phyloP scores from a whole-genome alignment of 1,140 invertebrate species.

The Agraylea sexmaculata region DNA sequence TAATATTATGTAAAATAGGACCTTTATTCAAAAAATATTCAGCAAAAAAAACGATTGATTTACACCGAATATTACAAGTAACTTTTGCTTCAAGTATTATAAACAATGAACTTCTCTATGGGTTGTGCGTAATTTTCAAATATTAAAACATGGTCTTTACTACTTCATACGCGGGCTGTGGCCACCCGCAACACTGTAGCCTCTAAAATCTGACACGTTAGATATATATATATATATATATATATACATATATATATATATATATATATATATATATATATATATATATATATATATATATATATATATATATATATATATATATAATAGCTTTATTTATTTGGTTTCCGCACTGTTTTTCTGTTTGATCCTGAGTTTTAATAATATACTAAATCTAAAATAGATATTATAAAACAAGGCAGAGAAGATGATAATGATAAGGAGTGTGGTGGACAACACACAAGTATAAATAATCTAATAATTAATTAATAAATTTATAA shows the following conservation, averaged over 20 bases:
- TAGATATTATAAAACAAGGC: no score
- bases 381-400: no score
- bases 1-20: no score
- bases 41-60: no score
- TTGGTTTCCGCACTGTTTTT: no score
- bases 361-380: no score
- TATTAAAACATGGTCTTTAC: background rate
- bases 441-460: no score
- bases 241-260: background rate
- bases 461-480: no score
- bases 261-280: constrained; percentile 1
- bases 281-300: constrained; percentile 2
- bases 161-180: background rate
- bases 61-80: constrained; percentile 4
- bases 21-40: no score
- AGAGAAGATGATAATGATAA: no score
- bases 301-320: constrained; percentile 1
- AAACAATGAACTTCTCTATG: background rate
- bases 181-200: background rate
- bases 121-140: constrained; percentile 3
- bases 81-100: background rate
- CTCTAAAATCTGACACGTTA: background rate
- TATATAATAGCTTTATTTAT: no score
- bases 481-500: no score
- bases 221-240: background rate